phyloP scores from a whole-genome alignment of 2,113 vertebrate genomes.

The Perca fluviatilis region DNA sequence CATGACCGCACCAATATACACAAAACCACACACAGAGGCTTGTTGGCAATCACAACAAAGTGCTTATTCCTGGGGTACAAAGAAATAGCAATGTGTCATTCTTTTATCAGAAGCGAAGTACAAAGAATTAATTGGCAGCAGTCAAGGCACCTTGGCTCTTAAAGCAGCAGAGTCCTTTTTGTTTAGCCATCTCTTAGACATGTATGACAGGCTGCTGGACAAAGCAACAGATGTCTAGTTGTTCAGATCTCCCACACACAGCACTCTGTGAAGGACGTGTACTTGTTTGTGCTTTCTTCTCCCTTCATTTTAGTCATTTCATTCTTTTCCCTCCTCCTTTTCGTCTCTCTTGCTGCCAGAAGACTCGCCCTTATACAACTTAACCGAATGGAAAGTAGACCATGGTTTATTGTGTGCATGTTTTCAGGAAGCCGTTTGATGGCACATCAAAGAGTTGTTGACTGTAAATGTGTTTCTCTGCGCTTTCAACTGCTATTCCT shows the following conservation, averaged over 20 bases:
- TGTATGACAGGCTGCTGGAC: neutral
- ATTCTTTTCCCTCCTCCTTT: neutral
- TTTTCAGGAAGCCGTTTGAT: slow-evolving; percentile 36
- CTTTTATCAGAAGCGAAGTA: neutral
- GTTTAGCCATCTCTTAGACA: neutral
- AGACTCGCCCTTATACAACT: neutral
- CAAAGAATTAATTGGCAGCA: slow-evolving; percentile 21
- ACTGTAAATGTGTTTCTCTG: slow-evolving; percentile 18
- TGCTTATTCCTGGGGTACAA: neutral
- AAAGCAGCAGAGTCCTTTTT: neutral
- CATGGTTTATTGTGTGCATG: slow-evolving; percentile 39
- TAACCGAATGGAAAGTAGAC: slow-evolving; percentile 10
- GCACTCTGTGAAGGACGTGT: neutral
- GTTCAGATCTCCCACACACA: slow-evolving; percentile 12
- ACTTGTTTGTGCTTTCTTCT: slow-evolving; percentile 25
- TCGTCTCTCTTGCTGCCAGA: neutral
- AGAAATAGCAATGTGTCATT: slow-evolving; percentile 24
- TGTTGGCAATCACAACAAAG: slow-evolving; percentile 18
- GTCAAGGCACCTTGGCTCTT: neutral
- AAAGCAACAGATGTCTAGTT: slow-evolving; percentile 35
- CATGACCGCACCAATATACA: neutral
- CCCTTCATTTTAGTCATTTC: slow-evolving; percentile 1
- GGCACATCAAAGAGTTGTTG: slow-evolving; percentile 25
- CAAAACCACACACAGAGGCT: neutral
- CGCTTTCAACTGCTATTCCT: slow-evolving; percentile 51